Percentiles rank a stretch among this genome's conserved stretches.
phyloP scores from a whole-genome alignment of 1,140 invertebrate species.

The Hyposmocoma kahamanoa region DNA sequence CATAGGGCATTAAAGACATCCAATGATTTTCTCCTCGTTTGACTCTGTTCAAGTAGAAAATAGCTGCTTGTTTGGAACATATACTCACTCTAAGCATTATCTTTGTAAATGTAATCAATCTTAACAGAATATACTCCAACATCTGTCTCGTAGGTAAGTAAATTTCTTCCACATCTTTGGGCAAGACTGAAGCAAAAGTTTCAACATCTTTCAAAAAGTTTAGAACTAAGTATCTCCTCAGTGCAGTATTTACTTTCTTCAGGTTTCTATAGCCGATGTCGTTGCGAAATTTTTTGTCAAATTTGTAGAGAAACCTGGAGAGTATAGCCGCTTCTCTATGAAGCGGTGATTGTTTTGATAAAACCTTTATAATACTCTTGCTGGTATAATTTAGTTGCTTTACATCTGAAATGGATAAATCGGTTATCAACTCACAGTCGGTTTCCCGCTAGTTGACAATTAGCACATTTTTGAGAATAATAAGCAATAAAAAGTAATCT shows the following conservation, averaged over 20 bases:
- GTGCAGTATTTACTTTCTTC: slow-evolving; percentile 72
- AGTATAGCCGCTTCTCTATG: slow-evolving; percentile 74
- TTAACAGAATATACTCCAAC: slow-evolving; percentile 74
- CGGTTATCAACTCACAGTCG: not conserved
- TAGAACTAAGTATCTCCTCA: slow-evolving; percentile 72
- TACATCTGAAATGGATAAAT: slow-evolving; percentile 42
- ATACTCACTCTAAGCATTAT: slow-evolving; percentile 72
- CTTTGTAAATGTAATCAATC: slow-evolving; percentile 74
- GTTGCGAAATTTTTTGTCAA: slow-evolving; percentile 76
- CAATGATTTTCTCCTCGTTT: slow-evolving; percentile 74
- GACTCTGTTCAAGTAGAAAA: slow-evolving; percentile 73
- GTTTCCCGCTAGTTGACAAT: not conserved
- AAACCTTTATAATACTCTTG: slow-evolving; percentile 50
- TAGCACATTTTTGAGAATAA: not conserved
- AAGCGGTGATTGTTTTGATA: slow-evolving; percentile 68
- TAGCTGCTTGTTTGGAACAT: slow-evolving; percentile 59
- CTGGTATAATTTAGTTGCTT: slow-evolving; percentile 31
- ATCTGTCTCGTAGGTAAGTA: slow-evolving; percentile 75
- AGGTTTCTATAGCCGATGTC: slow-evolving; percentile 76
- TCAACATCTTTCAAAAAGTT: slow-evolving; percentile 65
- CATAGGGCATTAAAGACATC: slow-evolving; percentile 73
- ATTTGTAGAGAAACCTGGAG: slow-evolving; percentile 75
- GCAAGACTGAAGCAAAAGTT: slow-evolving; percentile 43
- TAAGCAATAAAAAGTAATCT: not conserved
- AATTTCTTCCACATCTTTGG: slow-evolving; percentile 23